Base-by-base conservation (phyloP, 2,888 invertebrate species). In the Cosmopolites sordidus region DNA sequence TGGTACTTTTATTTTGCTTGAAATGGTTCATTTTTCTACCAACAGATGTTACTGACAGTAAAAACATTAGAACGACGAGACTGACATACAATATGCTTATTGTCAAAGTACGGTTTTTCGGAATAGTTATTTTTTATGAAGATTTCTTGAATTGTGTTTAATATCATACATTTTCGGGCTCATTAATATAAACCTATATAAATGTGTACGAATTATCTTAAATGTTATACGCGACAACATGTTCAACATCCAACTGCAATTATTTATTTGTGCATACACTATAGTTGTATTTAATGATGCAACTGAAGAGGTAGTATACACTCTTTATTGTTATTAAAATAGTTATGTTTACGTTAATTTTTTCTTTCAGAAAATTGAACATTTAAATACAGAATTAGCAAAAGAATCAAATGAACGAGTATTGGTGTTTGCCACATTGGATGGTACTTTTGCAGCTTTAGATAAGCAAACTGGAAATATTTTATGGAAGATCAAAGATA, bases 401-500 rank as follows among this genome's bases (percentile, higher is more conserved):
- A 78, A 83, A 57, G 83, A 83, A 64, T 67, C 75, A 41, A 84
- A 86, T 69, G 86, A 87, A 67, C 80, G 87, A 60, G 78, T 89
- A 39, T 75, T 97, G 63, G 80, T 97, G 58, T 87, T 96, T 69
- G 92, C 95, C 40, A 97, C 97, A 42, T 79, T 98, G 63, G 93
- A 94, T 70, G 98, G 98, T 61, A 87, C 87, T 59, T 83, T 98
- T 69, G 84, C 89, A 61, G 96, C 93, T n/a, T 81, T 98, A 43
- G 89, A 92, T 68, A 87, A 89, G 62, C 76, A 83, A 61, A 85
- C 90, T 48, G 97, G 97, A 54, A 81, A 85, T 66, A 81, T 91
- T 64, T 83, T 87, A 66, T 98, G 98, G 98, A 87, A 85, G 67
- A 82, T 95, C 58, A 87, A 89, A 75, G 93, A 97, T 78, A 92